A percentile compares a stretch with the other conserved stretches of the same genome.
Conservation (phyloP, 92 coral and sea anemone species). For the Virgularia gustaviana region DNA sequence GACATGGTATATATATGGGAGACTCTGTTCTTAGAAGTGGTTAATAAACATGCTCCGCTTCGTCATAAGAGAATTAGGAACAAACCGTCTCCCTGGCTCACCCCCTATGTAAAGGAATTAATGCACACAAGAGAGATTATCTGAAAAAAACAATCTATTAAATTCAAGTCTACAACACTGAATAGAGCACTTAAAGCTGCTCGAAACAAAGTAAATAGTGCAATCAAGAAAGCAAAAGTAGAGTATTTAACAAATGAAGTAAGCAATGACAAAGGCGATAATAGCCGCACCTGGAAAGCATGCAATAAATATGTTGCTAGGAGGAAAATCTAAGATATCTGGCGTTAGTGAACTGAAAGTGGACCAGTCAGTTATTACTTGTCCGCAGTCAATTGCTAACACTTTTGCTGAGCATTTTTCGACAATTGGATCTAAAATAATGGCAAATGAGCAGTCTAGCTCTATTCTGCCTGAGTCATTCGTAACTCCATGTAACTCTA, state of each 20-base stretch:
- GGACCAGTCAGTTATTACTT: not conserved
- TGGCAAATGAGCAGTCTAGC: not conserved
- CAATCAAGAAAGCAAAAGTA: conserved; percentile 34
- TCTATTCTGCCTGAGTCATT: not conserved
- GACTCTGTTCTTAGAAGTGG: conserved; percentile 5
- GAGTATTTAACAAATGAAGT: conserved; percentile 28
- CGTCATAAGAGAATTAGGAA: conserved; percentile 28
- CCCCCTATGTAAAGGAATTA: conserved; percentile 41
- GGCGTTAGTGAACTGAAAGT: not conserved
- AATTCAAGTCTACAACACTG: too few species aligned
- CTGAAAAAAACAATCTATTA: not conserved
- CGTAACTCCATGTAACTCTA: not conserved
- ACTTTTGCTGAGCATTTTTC: conserved; percentile 3
- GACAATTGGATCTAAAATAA: not conserved
- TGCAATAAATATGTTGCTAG: not conserved
- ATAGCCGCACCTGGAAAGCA: not conserved
- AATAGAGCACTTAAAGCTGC: too few species aligned
- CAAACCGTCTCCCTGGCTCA: conserved; percentile 60
- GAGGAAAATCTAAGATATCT: not conserved
- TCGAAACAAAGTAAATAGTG: conserved; percentile 41
- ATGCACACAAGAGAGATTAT: conserved; percentile 35
- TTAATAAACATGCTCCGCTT: conserved; percentile 20
- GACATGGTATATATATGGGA: conserved; percentile 24
- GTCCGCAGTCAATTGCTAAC: not conserved
- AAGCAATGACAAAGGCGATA: not conserved